Evolutionary conservation across 1,140 invertebrate species (phyloP), one percentile per base, ranked within the genome.

Genomic region (Monochamus saltuarius): DNA sequence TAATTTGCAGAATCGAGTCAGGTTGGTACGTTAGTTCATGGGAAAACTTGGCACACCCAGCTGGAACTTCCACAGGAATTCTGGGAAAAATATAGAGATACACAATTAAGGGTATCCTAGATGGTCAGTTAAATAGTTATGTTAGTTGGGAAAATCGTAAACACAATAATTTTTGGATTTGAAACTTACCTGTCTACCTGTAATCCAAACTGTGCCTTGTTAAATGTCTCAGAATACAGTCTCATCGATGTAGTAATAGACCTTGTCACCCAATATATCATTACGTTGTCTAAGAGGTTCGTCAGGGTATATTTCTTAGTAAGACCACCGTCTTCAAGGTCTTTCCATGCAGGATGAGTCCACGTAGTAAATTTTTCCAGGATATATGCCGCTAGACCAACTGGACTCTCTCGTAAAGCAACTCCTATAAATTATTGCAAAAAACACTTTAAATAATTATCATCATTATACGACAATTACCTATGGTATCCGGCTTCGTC

Each of bases 401-500:
- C 80, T 1, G 92, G 92, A 11, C 87, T 87, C 47, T 88, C 82
- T 2, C 79, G 74, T 53, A 90, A 66, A 6, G 81, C 85, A 11
- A 81, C 79, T 47, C 86, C 86, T 85, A n/a, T n/a, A n/a, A n/a
- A n/a, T n/a, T n/a, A n/a, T n/a, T n/a, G n/a, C n/a, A n/a, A n/a
- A n/a, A n/a, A n/a, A n/a, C n/a, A n/a, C n/a, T n/a, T n/a, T n/a
- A n/a, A n/a, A n/a, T n/a, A n/a, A 66, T 42, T 72, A 68, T 66
- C 61, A 59, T 29, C 6, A 29, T 29, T 29, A 29, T 29, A 6
- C 22, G 22, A 29, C 22, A 29, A n/a, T n/a, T 73, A 89, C 90
- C 91, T 56, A 96, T 78, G 11, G 94, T 97, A 72, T 97, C 94
- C 7, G 94, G 94, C 75, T 95, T 96, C 0, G 91, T 94, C 1